Percentiles rank a stretch among this genome's conserved stretches.
These are phyloP conservation scores for Metellina segmentata DNA, from an alignment of 2,888 invertebrate species.

Conservation along the genomic window DNA sequence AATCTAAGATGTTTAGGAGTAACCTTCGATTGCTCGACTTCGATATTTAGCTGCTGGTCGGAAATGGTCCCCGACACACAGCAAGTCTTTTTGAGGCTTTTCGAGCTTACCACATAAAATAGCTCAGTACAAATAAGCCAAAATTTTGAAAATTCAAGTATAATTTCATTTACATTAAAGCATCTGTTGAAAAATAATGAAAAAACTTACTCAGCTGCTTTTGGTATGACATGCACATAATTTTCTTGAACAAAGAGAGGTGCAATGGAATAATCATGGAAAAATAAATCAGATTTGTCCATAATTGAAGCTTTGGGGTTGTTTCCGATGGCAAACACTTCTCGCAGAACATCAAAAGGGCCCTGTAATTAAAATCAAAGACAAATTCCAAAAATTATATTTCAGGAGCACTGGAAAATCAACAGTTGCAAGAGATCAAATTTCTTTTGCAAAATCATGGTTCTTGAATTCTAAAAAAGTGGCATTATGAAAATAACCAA, in stretches of 20 bases:
- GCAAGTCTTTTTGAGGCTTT: too few relatives aligned
- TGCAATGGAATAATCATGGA: slow-evolving; percentile 97
- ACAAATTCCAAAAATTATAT: neutral
- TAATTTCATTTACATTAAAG: neutral
- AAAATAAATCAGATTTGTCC: slow-evolving; percentile 95
- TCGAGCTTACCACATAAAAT: too few relatives aligned
- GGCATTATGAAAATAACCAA: neutral
- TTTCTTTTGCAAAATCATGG: neutral
- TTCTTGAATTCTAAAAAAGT: neutral
- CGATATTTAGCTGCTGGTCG: too few relatives aligned
- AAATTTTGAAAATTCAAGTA: too few relatives aligned
- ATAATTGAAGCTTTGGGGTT: slow-evolving; percentile 88
- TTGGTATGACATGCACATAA: slow-evolving; percentile 87
- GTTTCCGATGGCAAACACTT: slow-evolving; percentile 91
- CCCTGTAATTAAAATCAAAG: slow-evolving; percentile 83
- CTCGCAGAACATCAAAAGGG: slow-evolving; percentile 95
- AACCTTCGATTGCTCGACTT: too few relatives aligned
- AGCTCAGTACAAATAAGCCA: too few relatives aligned
- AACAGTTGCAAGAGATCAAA: neutral
- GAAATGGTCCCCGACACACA: too few relatives aligned
- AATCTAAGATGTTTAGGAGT: too few relatives aligned
- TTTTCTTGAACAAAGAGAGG: slow-evolving; percentile 99
- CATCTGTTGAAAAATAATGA: neutral
- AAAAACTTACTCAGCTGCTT: slow-evolving; percentile 55
- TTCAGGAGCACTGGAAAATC: neutral